Evolutionary conservation across 2,797 vertebrate species (phyloP).

Genomic region (Euthynnus affinis): DNA sequence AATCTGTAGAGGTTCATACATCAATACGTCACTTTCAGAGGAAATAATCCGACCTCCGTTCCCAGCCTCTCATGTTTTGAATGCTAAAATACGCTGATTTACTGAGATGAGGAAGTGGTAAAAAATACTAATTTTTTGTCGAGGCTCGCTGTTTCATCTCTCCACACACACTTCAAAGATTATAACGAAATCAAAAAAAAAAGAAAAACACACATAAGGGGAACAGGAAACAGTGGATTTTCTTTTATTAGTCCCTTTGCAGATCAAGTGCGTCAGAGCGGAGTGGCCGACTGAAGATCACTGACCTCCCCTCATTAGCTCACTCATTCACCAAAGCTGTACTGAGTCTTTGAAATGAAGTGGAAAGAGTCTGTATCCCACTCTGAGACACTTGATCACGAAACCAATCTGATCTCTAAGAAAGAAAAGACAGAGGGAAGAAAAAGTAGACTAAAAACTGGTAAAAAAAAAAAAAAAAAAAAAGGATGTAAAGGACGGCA

Average conservation of each 20-base stretch:
- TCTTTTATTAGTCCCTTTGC: constrained; percentile 25
- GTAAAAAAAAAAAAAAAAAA: neutral
- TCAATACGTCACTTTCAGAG: constrained; percentile 21
- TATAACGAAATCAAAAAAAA: neutral
- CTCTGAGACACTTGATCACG: constrained; percentile 51
- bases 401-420: constrained; percentile 48
- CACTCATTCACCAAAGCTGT: constrained; percentile 33
- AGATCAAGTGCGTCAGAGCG: constrained; percentile 38
- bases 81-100: constrained; percentile 19
- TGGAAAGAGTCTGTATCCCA: constrained; percentile 18
- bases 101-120: neutral
- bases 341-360: constrained; percentile 56
- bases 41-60: neutral
- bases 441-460: constrained; percentile 18
- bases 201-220: constrained; percentile 1
- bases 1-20: constrained; percentile 3
- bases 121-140: constrained; percentile 12
- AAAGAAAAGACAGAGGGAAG: neutral
- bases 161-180: constrained; percentile 5
- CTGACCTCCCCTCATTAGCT: constrained; percentile 57
- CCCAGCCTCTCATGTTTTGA: neutral
- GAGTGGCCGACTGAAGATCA: constrained; percentile 27
- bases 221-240: constrained; percentile 31
- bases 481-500: neutral
- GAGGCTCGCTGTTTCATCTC: constrained; percentile 23